A percentile compares a stretch with the other conserved stretches of the same genome.
phyloP scores from a whole-genome alignment of 37 sponge, comb jelly and placozoan species.

The Hormiphora californensis region DNA sequence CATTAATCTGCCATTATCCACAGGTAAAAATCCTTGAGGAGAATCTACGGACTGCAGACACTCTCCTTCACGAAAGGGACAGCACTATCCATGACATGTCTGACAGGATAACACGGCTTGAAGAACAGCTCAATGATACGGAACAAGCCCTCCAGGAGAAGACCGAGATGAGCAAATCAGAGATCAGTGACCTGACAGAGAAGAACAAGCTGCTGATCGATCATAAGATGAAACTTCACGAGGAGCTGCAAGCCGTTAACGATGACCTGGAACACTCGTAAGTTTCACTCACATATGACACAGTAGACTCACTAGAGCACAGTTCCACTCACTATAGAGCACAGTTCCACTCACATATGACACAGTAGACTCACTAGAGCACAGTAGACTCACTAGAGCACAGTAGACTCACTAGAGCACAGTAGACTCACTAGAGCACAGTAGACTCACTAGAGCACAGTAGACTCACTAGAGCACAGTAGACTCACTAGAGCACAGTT shows the following conservation, averaged over 20 bases:
- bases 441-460: too few species aligned
- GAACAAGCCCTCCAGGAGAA: conserved; percentile 14
- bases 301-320: too few species aligned
- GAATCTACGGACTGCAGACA: neutral
- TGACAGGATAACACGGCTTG: neutral
- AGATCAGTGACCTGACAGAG: neutral
- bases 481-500: too few species aligned
- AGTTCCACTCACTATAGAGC: too few species aligned
- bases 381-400: too few species aligned
- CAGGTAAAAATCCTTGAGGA: conserved; percentile 45
- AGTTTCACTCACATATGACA: neutral
- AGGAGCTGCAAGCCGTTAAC: neutral
- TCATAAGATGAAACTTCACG: conserved; percentile 48
- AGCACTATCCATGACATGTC: neutral
- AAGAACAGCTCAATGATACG: conserved; percentile 2
- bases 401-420: too few species aligned
- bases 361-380: too few species aligned
- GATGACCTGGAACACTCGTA: conserved; percentile 39
- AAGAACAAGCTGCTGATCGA: conserved; percentile 30
- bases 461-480: too few species aligned
- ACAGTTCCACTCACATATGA: too few species aligned
- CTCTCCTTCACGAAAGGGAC: neutral
- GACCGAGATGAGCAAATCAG: conserved; percentile 26
- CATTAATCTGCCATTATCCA: neutral
- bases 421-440: too few species aligned